These are phyloP conservation scores for Balaenoptera acutorostrata DNA, from an alignment of 2,113 vertebrate genomes.

Conservation along the genomic window DNA sequence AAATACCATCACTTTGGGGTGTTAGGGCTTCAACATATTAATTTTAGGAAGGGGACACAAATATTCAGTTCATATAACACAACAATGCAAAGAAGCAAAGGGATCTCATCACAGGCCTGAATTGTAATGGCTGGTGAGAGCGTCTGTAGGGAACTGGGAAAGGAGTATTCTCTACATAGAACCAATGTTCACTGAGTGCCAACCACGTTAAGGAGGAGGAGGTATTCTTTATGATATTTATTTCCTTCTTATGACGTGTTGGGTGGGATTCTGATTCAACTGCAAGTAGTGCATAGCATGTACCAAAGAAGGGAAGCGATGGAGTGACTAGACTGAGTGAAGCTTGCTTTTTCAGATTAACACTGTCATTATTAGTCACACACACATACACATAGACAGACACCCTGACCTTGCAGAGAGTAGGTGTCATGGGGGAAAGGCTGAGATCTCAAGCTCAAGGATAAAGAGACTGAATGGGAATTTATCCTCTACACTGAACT, in stretches of 20 bases:
- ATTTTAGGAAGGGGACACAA: neutral
- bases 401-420: neutral
- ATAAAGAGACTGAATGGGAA: neutral
- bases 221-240: neutral
- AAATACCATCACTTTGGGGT: neutral
- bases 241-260: neutral
- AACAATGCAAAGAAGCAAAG: neutral
- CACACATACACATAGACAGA: neutral
- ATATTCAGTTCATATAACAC: neutral
- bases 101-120: neutral
- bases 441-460: neutral
- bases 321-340: neutral
- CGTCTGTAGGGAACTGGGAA: neutral
- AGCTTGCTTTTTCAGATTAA: neutral
- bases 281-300: neutral
- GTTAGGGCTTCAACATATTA: neutral
- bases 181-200: neutral
- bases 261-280: neutral
- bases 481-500: neutral
- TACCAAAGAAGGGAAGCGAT: neutral
- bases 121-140: neutral
- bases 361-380: neutral
- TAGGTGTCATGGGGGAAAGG: neutral
- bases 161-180: neutral
- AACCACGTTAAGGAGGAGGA: neutral